Evolutionary conservation across 1,140 invertebrate genomes (phyloP).

Genomic region (Cardiocondyla obscurior): DNA sequence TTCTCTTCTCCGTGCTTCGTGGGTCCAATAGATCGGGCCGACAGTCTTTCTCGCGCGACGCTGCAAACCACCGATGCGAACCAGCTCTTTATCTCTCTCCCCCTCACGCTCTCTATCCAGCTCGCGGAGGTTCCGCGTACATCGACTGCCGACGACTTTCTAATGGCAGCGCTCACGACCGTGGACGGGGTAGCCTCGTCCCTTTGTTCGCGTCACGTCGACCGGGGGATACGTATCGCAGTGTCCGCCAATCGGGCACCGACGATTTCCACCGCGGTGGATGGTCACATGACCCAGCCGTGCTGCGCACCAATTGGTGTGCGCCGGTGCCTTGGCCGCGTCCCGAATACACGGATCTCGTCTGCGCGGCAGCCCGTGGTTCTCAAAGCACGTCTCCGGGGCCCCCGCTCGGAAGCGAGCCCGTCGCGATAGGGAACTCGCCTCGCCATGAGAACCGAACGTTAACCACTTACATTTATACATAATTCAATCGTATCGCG

Average conservation of each 20-base stretch:
- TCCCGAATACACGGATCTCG: conserved; percentile 66
- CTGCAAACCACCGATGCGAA: conserved; percentile 10
- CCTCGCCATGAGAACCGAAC: not conserved
- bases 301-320: conserved; percentile 62
- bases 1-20: not conserved
- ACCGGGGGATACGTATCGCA: conserved; percentile 22
- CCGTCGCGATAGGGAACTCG: not conserved
- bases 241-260: not conserved
- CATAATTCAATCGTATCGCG: conserved; percentile 16
- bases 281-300: conserved; percentile 55
- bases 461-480: conserved; percentile 2
- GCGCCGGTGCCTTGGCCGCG: conserved; percentile 67
- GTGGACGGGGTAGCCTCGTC: conserved; percentile 72
- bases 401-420: no score
- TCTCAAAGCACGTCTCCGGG: conserved; percentile 57
- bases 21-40: not conserved
- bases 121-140: conserved; percentile 70
- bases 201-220: conserved; percentile 75
- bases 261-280: not conserved
- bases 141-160: conserved; percentile 77
- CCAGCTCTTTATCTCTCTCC: not conserved
- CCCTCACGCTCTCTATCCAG: conserved; percentile 7
- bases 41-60: conserved; percentile 52
- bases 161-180: conserved; percentile 70
- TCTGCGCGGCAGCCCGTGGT: conserved; percentile 43